These are phyloP conservation scores for Oligia latruncula DNA, from an alignment of 2,888 invertebrate species.

Conservation along the genomic window DNA sequence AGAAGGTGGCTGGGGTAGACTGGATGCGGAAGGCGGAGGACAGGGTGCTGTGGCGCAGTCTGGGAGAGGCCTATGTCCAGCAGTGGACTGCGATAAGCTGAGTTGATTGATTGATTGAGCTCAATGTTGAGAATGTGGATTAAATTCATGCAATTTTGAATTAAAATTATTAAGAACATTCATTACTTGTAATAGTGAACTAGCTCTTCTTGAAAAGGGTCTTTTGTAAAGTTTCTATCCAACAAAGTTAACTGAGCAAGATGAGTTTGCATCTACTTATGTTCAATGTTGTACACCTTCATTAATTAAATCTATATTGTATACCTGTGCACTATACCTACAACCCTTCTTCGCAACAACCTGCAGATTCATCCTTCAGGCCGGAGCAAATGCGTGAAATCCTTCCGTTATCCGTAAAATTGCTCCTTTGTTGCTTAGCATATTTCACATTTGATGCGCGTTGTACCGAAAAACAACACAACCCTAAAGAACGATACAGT, in stretches of 20 bases:
- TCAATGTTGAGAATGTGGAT: background rate
- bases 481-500: slow-evolving; percentile 36
- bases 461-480: slow-evolving; percentile 51
- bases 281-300: background rate
- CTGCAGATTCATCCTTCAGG: slow-evolving; percentile 31
- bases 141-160: too few species aligned
- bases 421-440: slow-evolving; percentile 52
- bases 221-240: background rate
- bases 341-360: slow-evolving; percentile 13
- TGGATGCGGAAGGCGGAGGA: too few species aligned
- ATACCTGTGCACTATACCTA: background rate
- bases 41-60: too few species aligned
- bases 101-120: too few species aligned
- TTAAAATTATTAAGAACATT: background rate
- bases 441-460: slow-evolving; percentile 58
- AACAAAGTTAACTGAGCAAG: background rate
- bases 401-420: slow-evolving; percentile 27
- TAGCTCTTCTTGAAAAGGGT: background rate
- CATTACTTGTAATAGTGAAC: background rate
- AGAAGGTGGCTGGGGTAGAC: too few species aligned
- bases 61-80: too few species aligned
- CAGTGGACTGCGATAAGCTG: too few species aligned
- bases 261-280: background rate
- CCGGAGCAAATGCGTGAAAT: slow-evolving; percentile 31
- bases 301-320: slow-evolving; percentile 27